A percentile compares a stretch with the other conserved stretches of the same genome.
phyloP scores from a whole-genome alignment of 2,797 vertebrate species.

The Neoniphon sammara region DNA sequence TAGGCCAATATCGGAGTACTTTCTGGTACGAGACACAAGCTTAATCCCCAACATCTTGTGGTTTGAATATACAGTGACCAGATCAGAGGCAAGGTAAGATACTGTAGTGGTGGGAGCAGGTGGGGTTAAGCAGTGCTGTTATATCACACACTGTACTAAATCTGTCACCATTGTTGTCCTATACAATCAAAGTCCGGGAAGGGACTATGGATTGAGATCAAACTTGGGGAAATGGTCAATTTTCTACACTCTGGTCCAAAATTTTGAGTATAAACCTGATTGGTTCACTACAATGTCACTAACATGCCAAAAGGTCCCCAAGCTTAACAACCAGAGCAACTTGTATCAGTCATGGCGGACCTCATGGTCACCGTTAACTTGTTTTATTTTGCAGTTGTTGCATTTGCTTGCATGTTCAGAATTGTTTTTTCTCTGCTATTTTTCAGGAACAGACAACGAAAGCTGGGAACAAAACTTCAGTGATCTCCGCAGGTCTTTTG shows the following conservation, averaged over 20 bases:
- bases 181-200: too few relatives aligned
- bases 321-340: too few relatives aligned
- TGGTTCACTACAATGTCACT: too few relatives aligned
- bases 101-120: neutral
- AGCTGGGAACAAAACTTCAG: slow-evolving; percentile 98
- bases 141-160: neutral
- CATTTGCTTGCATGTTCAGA: neutral
- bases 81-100: slow-evolving; percentile 96
- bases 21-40: slow-evolving; percentile 98
- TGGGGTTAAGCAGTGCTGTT: neutral
- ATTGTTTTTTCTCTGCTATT: slow-evolving; percentile 6
- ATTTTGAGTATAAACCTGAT: too few relatives aligned
- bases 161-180: neutral
- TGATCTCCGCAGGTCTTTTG: slow-evolving; percentile 81
- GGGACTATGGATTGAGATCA: too few relatives aligned
- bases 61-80: slow-evolving; percentile 99
- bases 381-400: neutral
- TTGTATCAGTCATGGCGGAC: too few relatives aligned
- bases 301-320: too few relatives aligned
- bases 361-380: too few relatives aligned
- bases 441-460: slow-evolving; percentile 96
- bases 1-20: slow-evolving; percentile 98
- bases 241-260: too few relatives aligned
- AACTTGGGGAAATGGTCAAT: too few relatives aligned
- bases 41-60: slow-evolving; percentile 99